These are phyloP conservation scores for Caenorhabditis virilis DNA, from an alignment of 2,888 invertebrate species.

Conservation along the genomic window DNA sequence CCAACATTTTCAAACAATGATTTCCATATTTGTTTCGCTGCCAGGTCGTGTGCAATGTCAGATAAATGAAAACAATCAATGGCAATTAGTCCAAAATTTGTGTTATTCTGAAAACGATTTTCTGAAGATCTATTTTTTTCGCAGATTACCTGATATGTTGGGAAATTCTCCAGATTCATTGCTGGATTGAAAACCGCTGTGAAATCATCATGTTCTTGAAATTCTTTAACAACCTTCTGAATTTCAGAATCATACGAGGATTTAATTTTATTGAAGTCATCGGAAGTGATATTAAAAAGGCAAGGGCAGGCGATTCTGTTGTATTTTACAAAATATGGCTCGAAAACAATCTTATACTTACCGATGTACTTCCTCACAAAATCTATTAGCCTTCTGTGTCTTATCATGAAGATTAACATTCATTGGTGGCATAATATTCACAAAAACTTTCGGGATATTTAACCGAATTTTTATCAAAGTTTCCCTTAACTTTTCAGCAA, in stretches of 20 bases:
- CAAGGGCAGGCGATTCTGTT: slow-evolving; percentile 42
- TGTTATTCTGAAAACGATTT: slow-evolving; percentile 14
- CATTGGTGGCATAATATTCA: slow-evolving; percentile 49
- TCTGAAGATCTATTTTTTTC: background rate
- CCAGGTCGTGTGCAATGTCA: slow-evolving; percentile 42
- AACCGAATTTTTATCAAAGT: too few relatives aligned
- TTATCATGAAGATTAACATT: slow-evolving; percentile 39
- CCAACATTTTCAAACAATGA: slow-evolving; percentile 30
- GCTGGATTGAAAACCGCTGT: slow-evolving; percentile 35
- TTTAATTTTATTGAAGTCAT: slow-evolving; percentile 18
- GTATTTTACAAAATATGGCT: background rate
- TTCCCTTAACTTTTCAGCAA: too few relatives aligned
- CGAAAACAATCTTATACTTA: slow-evolving; percentile 5
- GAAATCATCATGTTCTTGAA: slow-evolving; percentile 14
- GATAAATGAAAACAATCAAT: slow-evolving; percentile 54
- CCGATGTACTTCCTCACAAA: slow-evolving; percentile 44
- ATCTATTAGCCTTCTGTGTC: slow-evolving; percentile 33
- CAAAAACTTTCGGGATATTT: slow-evolving; percentile 37
- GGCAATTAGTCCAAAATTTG: slow-evolving; percentile 46
- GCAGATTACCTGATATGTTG: slow-evolving; percentile 19
- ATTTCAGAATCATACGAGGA: slow-evolving; percentile 13
- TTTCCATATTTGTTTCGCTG: slow-evolving; percentile 50
- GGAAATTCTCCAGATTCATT: slow-evolving; percentile 36
- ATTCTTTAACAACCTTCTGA: slow-evolving; percentile 5
- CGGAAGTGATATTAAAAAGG: slow-evolving; percentile 19